Percentiles rank a stretch among this genome's conserved stretches.
Evolutionary conservation across 2,797 vertebrate genomes (phyloP).

Genomic region (Leuciscus waleckii): DNA sequence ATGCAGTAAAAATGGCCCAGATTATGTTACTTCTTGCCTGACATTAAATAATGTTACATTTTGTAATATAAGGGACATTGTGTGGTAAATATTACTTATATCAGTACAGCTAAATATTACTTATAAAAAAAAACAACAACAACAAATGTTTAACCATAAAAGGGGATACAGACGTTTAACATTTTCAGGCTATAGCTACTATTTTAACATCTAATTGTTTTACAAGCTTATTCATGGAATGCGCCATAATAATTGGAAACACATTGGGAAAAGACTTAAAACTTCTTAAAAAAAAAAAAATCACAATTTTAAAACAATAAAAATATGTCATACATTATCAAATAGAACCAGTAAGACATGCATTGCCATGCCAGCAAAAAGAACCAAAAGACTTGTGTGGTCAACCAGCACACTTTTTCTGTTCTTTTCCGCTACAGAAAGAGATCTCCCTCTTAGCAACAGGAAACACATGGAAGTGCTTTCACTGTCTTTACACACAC

Average conservation of each 20-base stretch:
- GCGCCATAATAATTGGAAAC: not conserved
- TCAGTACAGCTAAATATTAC: not conserved
- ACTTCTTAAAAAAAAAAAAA: not conserved
- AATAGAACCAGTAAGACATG: slow-evolving; percentile 19
- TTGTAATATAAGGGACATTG: not conserved
- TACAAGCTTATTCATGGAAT: not conserved
- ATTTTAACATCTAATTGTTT: not conserved
- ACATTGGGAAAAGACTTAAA: not conserved
- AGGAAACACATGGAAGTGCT: slow-evolving; percentile 57
- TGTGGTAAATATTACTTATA: not conserved
- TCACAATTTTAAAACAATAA: not conserved
- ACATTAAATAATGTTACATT: not conserved
- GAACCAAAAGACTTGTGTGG: slow-evolving; percentile 11
- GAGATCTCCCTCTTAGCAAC: slow-evolving; percentile 29
- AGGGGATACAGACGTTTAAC: not conserved
- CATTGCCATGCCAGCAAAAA: slow-evolving; percentile 30
- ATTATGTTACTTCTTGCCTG: not conserved
- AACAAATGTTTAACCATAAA: not conserved
- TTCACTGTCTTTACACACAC: slow-evolving; percentile 3
- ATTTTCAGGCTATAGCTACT: not conserved
- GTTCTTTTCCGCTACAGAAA: slow-evolving; percentile 41
- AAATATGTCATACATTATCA: slow-evolving; percentile 14
- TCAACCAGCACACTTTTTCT: slow-evolving; percentile 31
- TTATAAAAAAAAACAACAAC: not conserved
- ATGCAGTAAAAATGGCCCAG: not conserved